Evolutionary conservation across 2,888 invertebrate genomes (phyloP), one percentile per base, ranked within the genome.

Genomic region (Gasteruption jaculator): DNA sequence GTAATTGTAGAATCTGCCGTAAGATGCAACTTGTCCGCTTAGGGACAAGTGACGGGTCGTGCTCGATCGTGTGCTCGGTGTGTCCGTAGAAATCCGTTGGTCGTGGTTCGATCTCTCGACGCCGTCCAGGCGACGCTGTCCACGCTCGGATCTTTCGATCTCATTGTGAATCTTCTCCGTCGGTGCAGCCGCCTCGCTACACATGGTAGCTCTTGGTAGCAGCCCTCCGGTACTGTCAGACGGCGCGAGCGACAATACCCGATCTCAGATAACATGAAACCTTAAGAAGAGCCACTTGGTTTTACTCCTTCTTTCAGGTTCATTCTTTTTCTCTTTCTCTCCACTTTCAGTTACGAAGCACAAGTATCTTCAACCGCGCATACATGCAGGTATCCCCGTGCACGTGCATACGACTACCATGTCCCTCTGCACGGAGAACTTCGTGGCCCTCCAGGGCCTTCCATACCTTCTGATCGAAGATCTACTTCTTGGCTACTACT

Each of bases 241-340:
- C 61, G 61, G 61, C 50, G 66, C 68, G 63, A 69, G 63, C 66
- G 65, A 68, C 67, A 67, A 67, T 68, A 61, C 68, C 57, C 58
- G 69, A 68, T 69, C 60, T 57, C 54, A 68, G 69, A 68, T 68
- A 68, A 55, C 53, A 46, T 53, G 50, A 50, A 38, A 47, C 47
- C 54, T 51, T 46, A 48, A 53, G 49, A 45, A n/a, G 38, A 27
- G 45, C 42, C 8, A 22, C 19, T 26, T 11, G 26, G 22, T 11
- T 10, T 20, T 15, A 6, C 34, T 27, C 8, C 31, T 31, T 20
- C 22, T 38, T 27, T 38, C 29, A 25, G 19, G 15, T 27, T 16
- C 16, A 31, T 32, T 19, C 27, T 34, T 25, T 15, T 19, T 12
- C 12, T 15, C 38, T 33, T 39, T 33, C 20, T 38, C 19, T 18